Evolutionary conservation across 2,888 invertebrate genomes (phyloP), one percentile per base, ranked within the genome.

Genomic region (Pyralis farinalis): DNA sequence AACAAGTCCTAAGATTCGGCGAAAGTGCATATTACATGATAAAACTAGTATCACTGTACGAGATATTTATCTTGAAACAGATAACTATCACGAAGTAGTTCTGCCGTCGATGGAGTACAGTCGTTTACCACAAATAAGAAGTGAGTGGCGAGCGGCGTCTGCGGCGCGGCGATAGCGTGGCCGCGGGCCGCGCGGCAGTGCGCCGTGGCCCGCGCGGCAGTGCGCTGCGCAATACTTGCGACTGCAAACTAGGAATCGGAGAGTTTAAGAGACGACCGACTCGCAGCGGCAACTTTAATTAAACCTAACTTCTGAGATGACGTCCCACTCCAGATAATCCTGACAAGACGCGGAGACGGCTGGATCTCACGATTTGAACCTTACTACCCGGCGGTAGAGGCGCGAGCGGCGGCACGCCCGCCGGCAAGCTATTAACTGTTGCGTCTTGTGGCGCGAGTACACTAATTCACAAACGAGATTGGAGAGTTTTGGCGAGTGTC

Each of bases 291-390:
- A 76, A 81, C 74, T 82, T 82, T 82, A 82, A 83, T 83, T 82
- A 82, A 83, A 79, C 72, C 72, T 71, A 80, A 82, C 80, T 80
- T 79, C 68, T 63, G 71, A 78, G 79, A 79, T 77, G 79, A 77
- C 77, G 76, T 65, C 73, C 74, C 60, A 63, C 65, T 74, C 64
- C 56, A 77, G 74, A 78, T 82, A 76, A 79, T 72, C 68, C 63
- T 53, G 46, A 45, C 59, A 53, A 56, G 52, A 44, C 20, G 38
- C 12, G 38, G 27, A 27, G 36, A 30, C 9, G 2, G 12, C 29
- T 11, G 10, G 39, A 9, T 22, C 12, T 22, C n/a, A 27, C 10
- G 59, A 40, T 56, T 12, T 54, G 29, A 46, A 46, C 63, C 57
- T 53, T 67, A 53, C 12, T n/a, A 1, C 11, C 10, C 42, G 7